Evolutionary conservation across 2,113 vertebrate genomes (phyloP).

Genomic region (Pelobates fuscus): DNA sequence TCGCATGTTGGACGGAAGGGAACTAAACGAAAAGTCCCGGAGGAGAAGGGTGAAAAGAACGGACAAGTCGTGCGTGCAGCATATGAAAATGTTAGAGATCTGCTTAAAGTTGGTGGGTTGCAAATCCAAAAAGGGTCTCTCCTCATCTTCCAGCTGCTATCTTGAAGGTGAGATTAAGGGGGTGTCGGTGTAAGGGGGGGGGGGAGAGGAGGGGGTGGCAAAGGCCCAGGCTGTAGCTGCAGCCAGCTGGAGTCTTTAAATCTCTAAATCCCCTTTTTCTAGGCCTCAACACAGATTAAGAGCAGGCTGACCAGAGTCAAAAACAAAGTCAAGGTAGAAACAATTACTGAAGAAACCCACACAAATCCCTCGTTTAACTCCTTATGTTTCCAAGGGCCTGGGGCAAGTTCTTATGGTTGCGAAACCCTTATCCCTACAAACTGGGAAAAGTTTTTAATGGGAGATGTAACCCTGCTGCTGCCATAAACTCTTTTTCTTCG

Average conservation of each 20-base stretch:
- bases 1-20: conserved; percentile 37
- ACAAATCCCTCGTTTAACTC: neutral
- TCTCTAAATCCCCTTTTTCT: conserved; percentile 35
- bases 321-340: neutral
- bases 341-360: neutral
- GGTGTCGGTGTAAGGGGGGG: neutral
- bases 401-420: too few species aligned
- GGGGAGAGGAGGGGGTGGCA: neutral
- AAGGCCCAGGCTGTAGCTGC: neutral
- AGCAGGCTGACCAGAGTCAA: conserved; percentile 10
- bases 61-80: conserved; percentile 63
- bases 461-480: too few species aligned
- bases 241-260: neutral
- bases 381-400: too few species aligned
- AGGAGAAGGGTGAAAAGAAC: conserved; percentile 33
- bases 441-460: too few species aligned
- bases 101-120: conserved; percentile 98
- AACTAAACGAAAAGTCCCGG: conserved; percentile 46
- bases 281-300: conserved; percentile 52
- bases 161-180: conserved; percentile 85
- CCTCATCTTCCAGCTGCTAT: conserved; percentile 95
- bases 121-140: conserved; percentile 97
- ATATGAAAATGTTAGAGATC: conserved; percentile 99
- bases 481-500: too few species aligned
- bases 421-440: too few species aligned